Conservation (phyloP, 2,888 invertebrate genomes). For the Cheilosia soror region DNA sequence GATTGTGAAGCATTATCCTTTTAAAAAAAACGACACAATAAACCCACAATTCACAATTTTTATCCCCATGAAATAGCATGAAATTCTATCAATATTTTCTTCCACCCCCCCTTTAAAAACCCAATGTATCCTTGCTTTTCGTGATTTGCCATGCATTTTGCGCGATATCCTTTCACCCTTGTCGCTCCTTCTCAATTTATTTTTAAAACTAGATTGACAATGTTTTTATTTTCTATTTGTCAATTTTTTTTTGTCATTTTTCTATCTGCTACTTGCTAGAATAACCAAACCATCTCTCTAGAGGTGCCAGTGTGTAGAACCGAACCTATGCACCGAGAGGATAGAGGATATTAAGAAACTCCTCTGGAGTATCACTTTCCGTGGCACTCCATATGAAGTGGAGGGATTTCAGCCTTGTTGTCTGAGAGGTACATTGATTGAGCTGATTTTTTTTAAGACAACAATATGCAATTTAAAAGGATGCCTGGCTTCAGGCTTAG, state of each 20-base stretch:
- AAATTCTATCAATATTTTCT: conserved; percentile 72
- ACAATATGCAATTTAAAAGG: background rate
- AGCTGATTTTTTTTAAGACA: background rate
- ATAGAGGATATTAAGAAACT: conserved; percentile 7
- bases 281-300: background rate
- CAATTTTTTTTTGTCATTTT: background rate
- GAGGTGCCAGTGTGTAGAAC: background rate
- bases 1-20: conserved; percentile 66
- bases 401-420: background rate
- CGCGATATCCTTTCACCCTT: conserved; percentile 22
- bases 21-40: conserved; percentile 67
- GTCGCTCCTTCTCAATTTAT: conserved; percentile 52
- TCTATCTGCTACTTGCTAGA: background rate
- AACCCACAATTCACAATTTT: conserved; percentile 69
- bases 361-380: background rate
- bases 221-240: background rate
- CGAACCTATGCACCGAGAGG: background rate
- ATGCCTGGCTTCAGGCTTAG: background rate
- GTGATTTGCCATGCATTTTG: conserved; percentile 19
- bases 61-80: conserved; percentile 70
- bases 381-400: background rate
- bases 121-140: background rate
- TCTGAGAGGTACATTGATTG: background rate
- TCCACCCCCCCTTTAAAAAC: background rate
- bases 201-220: conserved; percentile 62